These are phyloP conservation scores for Listronotus oregonensis DNA, from an alignment of 1,140 invertebrate species.

Conservation along the genomic window DNA sequence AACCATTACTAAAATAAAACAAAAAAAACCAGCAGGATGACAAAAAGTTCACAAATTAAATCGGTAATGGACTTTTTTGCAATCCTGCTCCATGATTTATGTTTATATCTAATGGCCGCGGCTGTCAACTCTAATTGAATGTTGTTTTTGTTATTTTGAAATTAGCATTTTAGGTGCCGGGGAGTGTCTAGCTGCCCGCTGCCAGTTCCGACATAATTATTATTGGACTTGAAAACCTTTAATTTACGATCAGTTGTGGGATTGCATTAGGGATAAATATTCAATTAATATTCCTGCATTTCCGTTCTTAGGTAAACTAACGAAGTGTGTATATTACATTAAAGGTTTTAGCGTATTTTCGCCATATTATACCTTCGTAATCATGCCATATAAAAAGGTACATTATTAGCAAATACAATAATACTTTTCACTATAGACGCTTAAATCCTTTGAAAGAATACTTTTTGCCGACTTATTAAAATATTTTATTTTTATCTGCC, in stretches of 20 bases:
- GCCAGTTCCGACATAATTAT: conserved; percentile 6
- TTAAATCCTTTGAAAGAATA: no score
- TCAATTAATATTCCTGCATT: no score
- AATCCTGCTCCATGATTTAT: conserved; percentile 35
- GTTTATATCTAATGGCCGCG: conserved; percentile 39
- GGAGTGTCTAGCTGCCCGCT: conserved; percentile 1
- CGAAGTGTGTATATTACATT: no score
- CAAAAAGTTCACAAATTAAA: conserved; percentile 32
- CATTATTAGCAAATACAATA: no score
- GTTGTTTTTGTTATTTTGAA: conserved; percentile 42
- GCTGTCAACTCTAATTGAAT: conserved; percentile 43
- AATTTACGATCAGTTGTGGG: neutral
- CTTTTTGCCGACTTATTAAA: no score
- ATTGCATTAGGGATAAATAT: neutral
- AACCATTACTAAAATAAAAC: neutral
- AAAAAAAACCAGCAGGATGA: conserved; percentile 12
- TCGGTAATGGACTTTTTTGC: conserved; percentile 37
- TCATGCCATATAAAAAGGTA: no score
- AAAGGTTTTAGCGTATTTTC: no score
- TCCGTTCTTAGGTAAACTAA: no score
- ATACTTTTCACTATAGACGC: no score
- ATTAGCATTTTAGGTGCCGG: conserved; percentile 38
- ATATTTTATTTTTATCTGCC: no score
- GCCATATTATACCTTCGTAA: no score
- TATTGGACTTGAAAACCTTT: neutral